These are phyloP conservation scores for Archegozetes longisetosus DNA, from an alignment of 1,140 invertebrate genomes.

Conservation along the genomic window DNA sequence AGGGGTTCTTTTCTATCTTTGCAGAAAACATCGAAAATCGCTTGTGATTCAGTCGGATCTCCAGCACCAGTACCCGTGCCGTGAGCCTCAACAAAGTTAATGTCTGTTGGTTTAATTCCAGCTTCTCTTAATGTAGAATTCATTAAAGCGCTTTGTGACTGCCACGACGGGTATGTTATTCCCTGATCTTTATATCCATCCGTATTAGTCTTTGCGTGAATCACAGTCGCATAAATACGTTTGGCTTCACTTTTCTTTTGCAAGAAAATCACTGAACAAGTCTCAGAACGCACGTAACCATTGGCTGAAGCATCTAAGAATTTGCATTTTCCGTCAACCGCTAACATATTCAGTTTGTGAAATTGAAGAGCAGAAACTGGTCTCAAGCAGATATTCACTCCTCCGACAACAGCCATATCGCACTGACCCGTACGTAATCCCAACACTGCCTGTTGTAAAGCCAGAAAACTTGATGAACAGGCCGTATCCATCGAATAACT, in stretches of 20 bases:
- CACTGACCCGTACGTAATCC: constrained; percentile 69
- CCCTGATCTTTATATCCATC: constrained; percentile 41
- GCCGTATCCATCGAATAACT: constrained; percentile 88
- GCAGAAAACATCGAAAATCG: constrained; percentile 80
- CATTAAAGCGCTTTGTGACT: constrained; percentile 27
- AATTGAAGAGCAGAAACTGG: constrained; percentile 79
- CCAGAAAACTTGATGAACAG: constrained; percentile 80
- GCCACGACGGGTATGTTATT: constrained; percentile 16
- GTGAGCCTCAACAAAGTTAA: constrained; percentile 33
- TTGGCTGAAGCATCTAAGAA: constrained; percentile 74
- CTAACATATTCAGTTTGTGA: constrained; percentile 74
- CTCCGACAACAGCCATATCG: constrained; percentile 81
- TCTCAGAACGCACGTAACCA: constrained; percentile 65
- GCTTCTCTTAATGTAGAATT: constrained; percentile 28
- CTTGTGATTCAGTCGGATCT: constrained; percentile 89
- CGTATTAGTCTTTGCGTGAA: constrained; percentile 40
- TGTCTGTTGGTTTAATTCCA: constrained; percentile 26
- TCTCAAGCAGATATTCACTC: constrained; percentile 65
- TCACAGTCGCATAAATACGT: constrained; percentile 71
- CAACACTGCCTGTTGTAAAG: constrained; percentile 63
- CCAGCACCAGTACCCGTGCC: constrained; percentile 51
- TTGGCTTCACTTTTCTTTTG: constrained; percentile 35
- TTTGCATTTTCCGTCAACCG: constrained; percentile 71
- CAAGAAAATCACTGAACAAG: constrained; percentile 35
- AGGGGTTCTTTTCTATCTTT: constrained; percentile 49